phyloP scores from a whole-genome alignment of 2,113 vertebrate genomes.

The Brachypodius melanocephalos region DNA sequence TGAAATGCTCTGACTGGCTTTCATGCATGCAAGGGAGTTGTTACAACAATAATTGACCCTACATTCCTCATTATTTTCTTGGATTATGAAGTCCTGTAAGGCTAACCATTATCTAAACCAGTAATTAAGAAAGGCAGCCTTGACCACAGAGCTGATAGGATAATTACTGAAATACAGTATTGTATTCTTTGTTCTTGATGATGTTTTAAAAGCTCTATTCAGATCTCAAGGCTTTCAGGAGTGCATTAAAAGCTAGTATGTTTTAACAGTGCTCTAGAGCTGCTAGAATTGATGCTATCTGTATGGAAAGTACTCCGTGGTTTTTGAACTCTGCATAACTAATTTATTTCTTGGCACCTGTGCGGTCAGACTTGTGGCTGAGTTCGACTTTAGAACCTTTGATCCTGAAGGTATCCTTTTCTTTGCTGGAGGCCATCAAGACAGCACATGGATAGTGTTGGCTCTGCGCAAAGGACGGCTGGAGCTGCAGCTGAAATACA shows the following conservation, averaged over 20 bases:
- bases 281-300: slow-evolving; percentile 21
- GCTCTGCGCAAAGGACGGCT: slow-evolving; percentile 87
- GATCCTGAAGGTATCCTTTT: slow-evolving; percentile 94
- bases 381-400: slow-evolving; percentile 95
- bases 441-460: slow-evolving; percentile 91
- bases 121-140: background rate
- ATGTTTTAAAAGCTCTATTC: background rate
- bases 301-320: slow-evolving; percentile 25
- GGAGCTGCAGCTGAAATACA: slow-evolving; percentile 91
- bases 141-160: background rate
- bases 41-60: background rate
- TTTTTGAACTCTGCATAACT: slow-evolving; percentile 49
- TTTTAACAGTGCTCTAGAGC: background rate
- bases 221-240: background rate
- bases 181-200: background rate
- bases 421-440: slow-evolving; percentile 90
- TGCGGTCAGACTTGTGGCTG: slow-evolving; percentile 79
- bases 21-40: background rate
- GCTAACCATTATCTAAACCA: background rate
- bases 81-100: background rate
- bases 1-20: background rate
- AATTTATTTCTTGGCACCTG: slow-evolving; percentile 54
- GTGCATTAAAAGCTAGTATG: background rate
- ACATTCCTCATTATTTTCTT: background rate
- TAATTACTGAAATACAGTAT: background rate